Evolutionary conservation across 2,113 vertebrate species (phyloP).

Genomic region (Mohoua ochrocephala): DNA sequence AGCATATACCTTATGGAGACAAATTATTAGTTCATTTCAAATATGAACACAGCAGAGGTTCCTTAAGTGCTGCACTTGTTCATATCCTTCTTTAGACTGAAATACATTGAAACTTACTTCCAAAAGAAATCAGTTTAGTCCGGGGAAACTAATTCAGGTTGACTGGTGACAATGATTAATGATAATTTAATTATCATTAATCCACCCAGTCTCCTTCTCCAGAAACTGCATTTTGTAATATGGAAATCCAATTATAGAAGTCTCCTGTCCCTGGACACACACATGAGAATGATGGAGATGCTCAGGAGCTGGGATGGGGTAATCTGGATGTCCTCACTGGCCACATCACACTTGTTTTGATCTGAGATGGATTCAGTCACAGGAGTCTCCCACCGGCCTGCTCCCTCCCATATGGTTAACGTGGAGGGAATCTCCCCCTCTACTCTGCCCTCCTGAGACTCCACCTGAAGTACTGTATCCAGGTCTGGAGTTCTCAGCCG

Average conservation of each 20-base stretch:
- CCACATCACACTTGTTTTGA: not conserved
- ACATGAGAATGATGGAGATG: not conserved
- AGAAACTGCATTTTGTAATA: not conserved
- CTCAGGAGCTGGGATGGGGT: not conserved
- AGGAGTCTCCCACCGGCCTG: not conserved
- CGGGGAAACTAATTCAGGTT: not conserved
- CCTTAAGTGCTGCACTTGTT: not conserved
- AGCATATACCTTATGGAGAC: not conserved
- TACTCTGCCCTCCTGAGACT: not conserved
- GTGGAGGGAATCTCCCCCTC: not conserved
- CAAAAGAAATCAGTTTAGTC: not conserved
- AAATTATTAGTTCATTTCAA: not conserved
- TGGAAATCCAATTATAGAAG: not conserved
- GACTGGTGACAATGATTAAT: not conserved
- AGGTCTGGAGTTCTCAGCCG: not conserved
- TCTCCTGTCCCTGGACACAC: not conserved
- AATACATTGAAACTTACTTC: not conserved
- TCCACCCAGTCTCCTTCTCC: not conserved
- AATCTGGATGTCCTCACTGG: not conserved
- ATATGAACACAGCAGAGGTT: not conserved
- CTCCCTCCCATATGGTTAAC: not conserved
- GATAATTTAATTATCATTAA: too few relatives aligned
- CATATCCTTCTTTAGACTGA: not conserved
- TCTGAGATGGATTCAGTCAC: not conserved
- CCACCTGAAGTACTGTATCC: not conserved